Evolutionary conservation across 2,797 vertebrate species (phyloP), one percentile per base, ranked within the genome.

Genomic region (Anniella stebbinsi): DNA sequence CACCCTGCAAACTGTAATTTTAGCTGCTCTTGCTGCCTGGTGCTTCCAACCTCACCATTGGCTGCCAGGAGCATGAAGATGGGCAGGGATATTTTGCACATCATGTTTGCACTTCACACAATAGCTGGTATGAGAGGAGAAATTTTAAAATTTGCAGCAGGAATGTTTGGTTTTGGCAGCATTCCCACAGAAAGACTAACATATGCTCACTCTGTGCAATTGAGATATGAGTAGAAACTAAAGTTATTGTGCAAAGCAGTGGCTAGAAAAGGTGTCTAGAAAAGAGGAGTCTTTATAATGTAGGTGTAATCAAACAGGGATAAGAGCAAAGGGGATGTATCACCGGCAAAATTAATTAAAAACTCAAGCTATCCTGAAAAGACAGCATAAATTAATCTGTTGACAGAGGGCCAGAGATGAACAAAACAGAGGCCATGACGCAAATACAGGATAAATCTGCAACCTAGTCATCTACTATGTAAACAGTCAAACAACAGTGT

Each of bases 331-430:
- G n/a, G 3, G n/a, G 3, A 85, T 0, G 25, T 87, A 83, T 76
- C 66, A 66, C 48, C 11, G 63, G 36, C 45, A 89, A 70, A 76
- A 91, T 66, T 78, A 45, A 23, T 63, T 67, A 86, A 69, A 5
- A 90, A 87, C 60, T 91, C 69, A 75, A 87, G 88, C n/a, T 78
- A 87, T 78, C 89, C 30, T 12, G 70, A 80, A 0, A 88, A 92
- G 92, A 84, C 28, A 60, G 90, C 85, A 88, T 54, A 0, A 73
- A 75, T 78, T 45, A 81, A 92, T 90, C 2, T 0, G 60, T 25
- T 72, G 30, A 86, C 1, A 10, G 66, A 3, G 23, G 36, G 73
- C 33, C 57, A 81, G 33, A 48, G 67, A 57, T 8, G 15, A 88
- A 57, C 4, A 69, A 25, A 45, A 84, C 18, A 48, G 66, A 51